Evolutionary conservation across 2,888 invertebrate species (phyloP), one percentile per base, ranked within the genome.

Genomic region (Stenichneumon culpator): DNA sequence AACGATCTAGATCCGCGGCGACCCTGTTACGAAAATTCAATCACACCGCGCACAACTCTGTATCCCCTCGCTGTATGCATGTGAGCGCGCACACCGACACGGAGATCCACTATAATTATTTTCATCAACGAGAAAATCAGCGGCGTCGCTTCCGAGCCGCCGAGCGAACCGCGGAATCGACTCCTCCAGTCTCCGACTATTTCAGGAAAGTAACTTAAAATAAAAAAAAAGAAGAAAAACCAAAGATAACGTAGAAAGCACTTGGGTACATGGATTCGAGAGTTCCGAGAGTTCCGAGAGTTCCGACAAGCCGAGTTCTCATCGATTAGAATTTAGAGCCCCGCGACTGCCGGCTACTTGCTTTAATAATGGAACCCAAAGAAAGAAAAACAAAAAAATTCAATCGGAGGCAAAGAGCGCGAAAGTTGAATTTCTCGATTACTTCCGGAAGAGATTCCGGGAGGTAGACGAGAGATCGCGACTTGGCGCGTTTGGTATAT

Each of bases 11-110:
- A 77, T 79, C 36, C 54, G 32, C 44, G n/a, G 68, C n/a, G 67
- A 72, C 78, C 65, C 82, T 79, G 79, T 82, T 79, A 79, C 79
- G 75, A 82, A 85, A 75, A 79, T 82, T 85, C 79, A 70, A 79
- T 82, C 75, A 54, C 72, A 75, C 57, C 22, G 57, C 36, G 32
- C 60, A n/a, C 65, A 1, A 32, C n/a, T 19, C 52, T 9, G n/a
- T 52, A 16, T 52, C 7, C 47, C 22, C 11, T 54, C 1, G 47
- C 9, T 11, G 11, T 39, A 19, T 70, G 19, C n/a, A 67, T 67
- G 50, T n/a, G 36, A 25, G 57, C 28, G 19, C 36, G n/a, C 32
- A 36, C 47, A 52, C 52, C 39, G 32, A 25, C 32, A 70, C 47
- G 19, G 28, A 5, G 67, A 28, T 44, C 16, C 36, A 22, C 60